Evolutionary conservation across 35 echinoderm and acorn worm genomes (phyloP).

Genomic region (Patiria miniata): DNA sequence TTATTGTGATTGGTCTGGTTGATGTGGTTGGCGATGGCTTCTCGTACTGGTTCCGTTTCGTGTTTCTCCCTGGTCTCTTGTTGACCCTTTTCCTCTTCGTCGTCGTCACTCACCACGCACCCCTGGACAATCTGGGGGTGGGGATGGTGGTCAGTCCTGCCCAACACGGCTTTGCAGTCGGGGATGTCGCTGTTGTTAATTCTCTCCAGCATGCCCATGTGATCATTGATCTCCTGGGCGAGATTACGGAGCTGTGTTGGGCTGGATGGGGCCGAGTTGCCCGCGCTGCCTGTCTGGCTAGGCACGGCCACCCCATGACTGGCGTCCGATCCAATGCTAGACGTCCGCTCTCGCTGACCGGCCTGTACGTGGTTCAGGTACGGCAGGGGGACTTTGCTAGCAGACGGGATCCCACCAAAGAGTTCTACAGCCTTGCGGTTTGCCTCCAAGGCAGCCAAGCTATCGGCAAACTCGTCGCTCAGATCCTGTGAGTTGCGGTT

Average conservation of each 20-base stretch:
- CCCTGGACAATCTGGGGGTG: constrained; percentile 29
- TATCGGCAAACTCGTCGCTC: constrained; percentile 70
- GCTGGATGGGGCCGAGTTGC: constrained; percentile 58
- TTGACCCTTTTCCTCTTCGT: constrained; percentile 54
- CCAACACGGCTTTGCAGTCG: background rate
- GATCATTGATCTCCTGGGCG: constrained; percentile 31
- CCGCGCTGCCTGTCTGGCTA: constrained; percentile 70
- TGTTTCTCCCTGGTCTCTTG: constrained; percentile 55
- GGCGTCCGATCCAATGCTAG: background rate
- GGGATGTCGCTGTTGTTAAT: constrained; percentile 2
- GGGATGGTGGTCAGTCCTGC: constrained; percentile 12
- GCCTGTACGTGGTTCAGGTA: constrained; percentile 38
- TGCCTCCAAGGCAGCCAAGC: constrained; percentile 70
- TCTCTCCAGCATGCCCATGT: background rate
- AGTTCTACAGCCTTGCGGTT: constrained; percentile 92
- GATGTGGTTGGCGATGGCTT: constrained; percentile 5
- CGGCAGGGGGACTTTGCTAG: constrained; percentile 1
- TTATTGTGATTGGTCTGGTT: background rate
- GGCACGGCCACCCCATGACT: constrained; percentile 51
- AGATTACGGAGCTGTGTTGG: constrained; percentile 17
- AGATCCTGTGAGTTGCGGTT: constrained; percentile 88
- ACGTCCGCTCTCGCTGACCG: background rate
- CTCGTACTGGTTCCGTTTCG: constrained; percentile 48
- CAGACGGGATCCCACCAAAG: constrained; percentile 41
- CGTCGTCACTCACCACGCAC: constrained; percentile 40